Base-by-base conservation (phyloP, 2,113 vertebrate genomes). In the Rhynchopsitta pachyrhyncha region DNA sequence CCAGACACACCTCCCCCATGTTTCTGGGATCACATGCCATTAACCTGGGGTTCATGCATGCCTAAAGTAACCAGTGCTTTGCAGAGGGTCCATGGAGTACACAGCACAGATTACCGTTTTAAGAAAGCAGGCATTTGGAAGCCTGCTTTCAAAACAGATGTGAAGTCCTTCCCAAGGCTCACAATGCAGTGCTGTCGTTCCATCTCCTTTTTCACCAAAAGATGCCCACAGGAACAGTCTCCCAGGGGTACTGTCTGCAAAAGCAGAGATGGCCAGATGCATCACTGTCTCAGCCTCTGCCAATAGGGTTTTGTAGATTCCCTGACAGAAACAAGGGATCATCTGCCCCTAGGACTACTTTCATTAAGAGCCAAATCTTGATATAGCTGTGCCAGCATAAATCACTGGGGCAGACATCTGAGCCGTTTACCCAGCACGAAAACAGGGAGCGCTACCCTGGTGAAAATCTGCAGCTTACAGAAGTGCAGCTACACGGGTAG, bases 111-210 rank as follows among this genome's bases (percentile, higher is more conserved):
- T 15, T 69, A 62, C 59, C 29, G 17, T 57, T 81, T 42, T 28
- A 39, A 85, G 53, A 23, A 69, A 64, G 27, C 33, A 89, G 67
- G 18, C 23, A 17, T 71, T 57, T 88, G 46, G 67, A 86, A 95
- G 63, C 37, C 46, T 50, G 3, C 35, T 83, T 67, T 79, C 19
- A 0, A 35, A 67, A 59, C 55, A 87, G 89, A 76, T 25, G 42
- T 0, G 1, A 82, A 31, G 67, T 17, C 50, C 46, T 37, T 79
- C 84, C 78, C 74, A 83, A 59, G 50, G 83, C 86, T 80, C 46
- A 0, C n/a, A 25, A 7, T 5, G 8, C 5, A 1, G 11, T 4
- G 10, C 57, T 4, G 19, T 10, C 47, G 46, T 49, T 47, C 23
- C 67, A 49, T 64, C 66, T 53, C n/a, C 46, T 49, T 85, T 83